Evolutionary conservation across 2,113 vertebrate species (phyloP).

Genomic region (Fulica atra): DNA sequence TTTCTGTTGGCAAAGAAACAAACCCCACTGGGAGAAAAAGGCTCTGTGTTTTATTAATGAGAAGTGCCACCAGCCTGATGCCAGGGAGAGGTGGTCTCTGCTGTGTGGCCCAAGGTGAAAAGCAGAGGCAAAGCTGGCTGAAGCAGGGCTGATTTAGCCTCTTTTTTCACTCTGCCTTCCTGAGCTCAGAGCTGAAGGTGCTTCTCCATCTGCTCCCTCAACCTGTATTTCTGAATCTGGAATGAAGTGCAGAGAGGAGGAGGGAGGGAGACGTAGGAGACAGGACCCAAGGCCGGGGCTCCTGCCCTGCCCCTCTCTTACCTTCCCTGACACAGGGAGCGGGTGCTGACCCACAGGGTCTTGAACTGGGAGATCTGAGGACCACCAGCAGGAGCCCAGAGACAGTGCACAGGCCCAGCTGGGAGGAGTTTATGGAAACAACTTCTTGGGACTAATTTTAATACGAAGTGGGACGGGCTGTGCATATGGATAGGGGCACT

Average conservation of each 20-base stretch:
- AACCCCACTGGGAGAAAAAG: background rate
- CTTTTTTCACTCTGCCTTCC: background rate
- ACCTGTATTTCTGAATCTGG: conserved; percentile 90
- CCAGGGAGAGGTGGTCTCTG: background rate
- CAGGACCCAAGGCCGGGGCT: too few relatives aligned
- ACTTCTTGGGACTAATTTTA: too few relatives aligned
- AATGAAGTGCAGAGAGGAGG: background rate
- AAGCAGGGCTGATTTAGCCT: background rate
- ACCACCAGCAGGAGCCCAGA: too few relatives aligned
- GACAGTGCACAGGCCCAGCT: too few relatives aligned
- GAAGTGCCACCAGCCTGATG: background rate
- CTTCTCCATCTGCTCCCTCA: conserved; percentile 81
- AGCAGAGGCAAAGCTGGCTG: background rate
- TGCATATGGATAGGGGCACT: too few relatives aligned
- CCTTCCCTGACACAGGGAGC: conserved; percentile 90
- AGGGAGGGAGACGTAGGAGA: background rate
- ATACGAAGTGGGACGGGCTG: too few relatives aligned
- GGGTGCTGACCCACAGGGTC: conserved; percentile 86
- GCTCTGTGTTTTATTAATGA: background rate
- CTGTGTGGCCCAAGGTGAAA: background rate
- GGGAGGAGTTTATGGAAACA: too few relatives aligned
- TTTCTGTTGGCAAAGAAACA: conserved; percentile 27
- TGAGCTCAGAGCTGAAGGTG: conserved; percentile 77
- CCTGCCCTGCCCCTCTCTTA: conserved; percentile 46
- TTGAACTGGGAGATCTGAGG: conserved; percentile 93